Conservation (phyloP, 2,113 vertebrate species). For the cattle (Bos taurus) region ARS-UCD2.0 NC_037328.1:143598001-143598500, state of each 20-base stretch:
- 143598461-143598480: rapidly evolving
- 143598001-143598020: neutral
- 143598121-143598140: neutral
- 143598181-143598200: too few relatives aligned
- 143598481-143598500: neutral
- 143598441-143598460: neutral
- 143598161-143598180: rapidly evolving
- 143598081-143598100: neutral
- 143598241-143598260: too few relatives aligned
- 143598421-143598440: neutral
- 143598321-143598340: constrained; percentile 12
- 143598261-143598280: neutral
- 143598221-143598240: too few relatives aligned
- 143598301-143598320: constrained; percentile 9
- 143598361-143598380: neutral
- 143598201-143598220: too few relatives aligned
- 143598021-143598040: neutral
- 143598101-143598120: neutral
- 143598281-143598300: neutral
- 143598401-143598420: neutral
- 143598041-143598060: neutral
- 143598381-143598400: neutral
- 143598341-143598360: constrained; percentile 1
- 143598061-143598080: neutral
- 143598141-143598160: too few relatives aligned